A percentile compares a stretch with the other conserved stretches of the same genome.
Conservation (phyloP, 53 echinoderm and acorn worm species). For the Temnopleurus reevesii region DNA sequence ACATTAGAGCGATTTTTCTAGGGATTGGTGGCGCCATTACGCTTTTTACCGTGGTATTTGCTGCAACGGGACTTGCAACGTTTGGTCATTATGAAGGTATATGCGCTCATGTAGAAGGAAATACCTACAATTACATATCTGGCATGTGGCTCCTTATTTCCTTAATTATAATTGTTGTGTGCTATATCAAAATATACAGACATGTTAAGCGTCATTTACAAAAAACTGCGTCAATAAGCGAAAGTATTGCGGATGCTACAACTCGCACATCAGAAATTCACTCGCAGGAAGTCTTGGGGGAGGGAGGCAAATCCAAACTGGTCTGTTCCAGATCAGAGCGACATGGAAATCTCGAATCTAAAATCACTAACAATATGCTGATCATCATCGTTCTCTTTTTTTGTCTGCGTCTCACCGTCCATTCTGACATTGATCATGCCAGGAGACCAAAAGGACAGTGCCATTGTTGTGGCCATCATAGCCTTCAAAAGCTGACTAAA, state of each 20-base stretch:
- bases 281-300: no score
- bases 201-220: constrained; percentile 63
- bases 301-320: no score
- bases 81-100: constrained; percentile 34
- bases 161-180: constrained; percentile 58
- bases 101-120: constrained; percentile 20
- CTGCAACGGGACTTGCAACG: background rate
- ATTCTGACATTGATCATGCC: constrained; percentile 67
- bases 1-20: constrained; percentile 4
- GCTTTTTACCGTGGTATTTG: background rate
- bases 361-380: constrained; percentile 75
- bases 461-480: constrained; percentile 59
- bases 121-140: background rate
- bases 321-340: constrained; percentile 18
- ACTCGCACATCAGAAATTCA: background rate
- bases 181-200: constrained; percentile 62
- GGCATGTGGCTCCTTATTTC: constrained; percentile 44
- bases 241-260: background rate
- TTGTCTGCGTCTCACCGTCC: constrained; percentile 71
- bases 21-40: background rate
- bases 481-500: constrained; percentile 72
- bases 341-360: constrained; percentile 43
- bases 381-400: constrained; percentile 73
- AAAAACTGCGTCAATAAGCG: background rate
- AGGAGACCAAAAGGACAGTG: constrained; percentile 60